Percentiles rank a stretch among this genome's conserved stretches.
phyloP scores from a whole-genome alignment of 1,140 invertebrate species.

The Drosophila orosa region DNA sequence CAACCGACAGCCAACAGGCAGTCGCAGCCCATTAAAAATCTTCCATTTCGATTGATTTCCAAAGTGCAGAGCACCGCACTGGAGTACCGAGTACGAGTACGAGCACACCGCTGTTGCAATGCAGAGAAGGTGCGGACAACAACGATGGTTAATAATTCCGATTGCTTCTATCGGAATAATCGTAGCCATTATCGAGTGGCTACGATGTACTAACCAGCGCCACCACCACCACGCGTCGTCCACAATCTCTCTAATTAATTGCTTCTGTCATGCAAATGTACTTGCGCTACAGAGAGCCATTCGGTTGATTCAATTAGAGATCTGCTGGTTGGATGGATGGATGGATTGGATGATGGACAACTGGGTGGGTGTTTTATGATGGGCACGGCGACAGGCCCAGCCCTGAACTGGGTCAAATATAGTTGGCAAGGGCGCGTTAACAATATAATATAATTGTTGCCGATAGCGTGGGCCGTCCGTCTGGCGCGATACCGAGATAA shows the following conservation, averaged over 20 bases:
- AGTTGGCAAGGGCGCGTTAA: constrained; percentile 18
- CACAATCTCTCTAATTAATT: constrained; percentile 43
- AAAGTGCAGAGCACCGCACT: constrained; percentile 30
- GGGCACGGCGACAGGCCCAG: not conserved
- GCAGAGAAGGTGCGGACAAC: constrained; percentile 27
- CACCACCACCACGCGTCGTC: not conserved
- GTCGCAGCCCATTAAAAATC: constrained; percentile 33
- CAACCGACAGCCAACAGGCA: not conserved
- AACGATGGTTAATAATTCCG: constrained; percentile 1
- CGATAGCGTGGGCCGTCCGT: constrained; percentile 12
- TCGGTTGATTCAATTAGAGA: constrained; percentile 37
- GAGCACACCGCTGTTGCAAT: not conserved
- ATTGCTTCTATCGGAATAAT: constrained; percentile 26
- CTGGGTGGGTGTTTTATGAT: not conserved
- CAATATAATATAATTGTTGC: constrained; percentile 6
- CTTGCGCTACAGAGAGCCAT: not conserved
- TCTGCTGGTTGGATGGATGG: not conserved
- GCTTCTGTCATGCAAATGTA: constrained; percentile 42
- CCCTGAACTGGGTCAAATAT: constrained; percentile 12
- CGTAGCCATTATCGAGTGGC: constrained; percentile 28
- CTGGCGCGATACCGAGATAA: constrained; percentile 26
- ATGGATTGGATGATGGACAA: not conserved
- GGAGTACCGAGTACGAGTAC: not conserved
- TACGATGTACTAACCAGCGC: constrained; percentile 18
- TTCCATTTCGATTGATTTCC: constrained; percentile 28